Evolutionary conservation across 2,888 invertebrate genomes (phyloP), one percentile per base, ranked within the genome.

Genomic region (Drosophila gaucha): DNA sequence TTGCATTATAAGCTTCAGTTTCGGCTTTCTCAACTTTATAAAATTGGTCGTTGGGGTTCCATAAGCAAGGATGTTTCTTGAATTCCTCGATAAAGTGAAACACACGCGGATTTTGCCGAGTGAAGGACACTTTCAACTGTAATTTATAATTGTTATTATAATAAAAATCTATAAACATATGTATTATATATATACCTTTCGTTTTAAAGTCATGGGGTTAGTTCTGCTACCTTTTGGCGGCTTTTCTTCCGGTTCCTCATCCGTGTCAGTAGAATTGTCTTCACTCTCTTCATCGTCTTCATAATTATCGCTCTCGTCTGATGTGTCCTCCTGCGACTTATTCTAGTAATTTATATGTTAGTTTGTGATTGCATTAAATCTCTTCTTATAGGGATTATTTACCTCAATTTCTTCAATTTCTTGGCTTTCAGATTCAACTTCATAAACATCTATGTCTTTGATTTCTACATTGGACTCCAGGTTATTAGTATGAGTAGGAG

Each of bases 1-100:
- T 43, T 8, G 22, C 9, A 20, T 28, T 49, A 10, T 56, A 54
- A 0, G 74, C 67, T 1, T 39, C 47, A 2, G 3, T 6, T 39
- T 33, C 33, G 0, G 41, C 33, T 6, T 14, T 35, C 4, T 52
- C 28, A 10, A 38, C 28, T 6, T 52, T 36, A 3, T 46, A 74
- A 5, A 30, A 14, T 1, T 26, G 8, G 39, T 65, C 35, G 1
- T 16, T 26, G 0, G 67, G 55, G 6, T 77, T 69, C 75, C 75
- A 75, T 6, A 75, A 20, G 30, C 78, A 75, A 5, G 69, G 35
- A 22, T 74, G 57, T 0, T 62, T 69, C 14, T 51, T 69, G n/a
- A 69, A 57, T 22, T 52, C 65, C n/a, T 65, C 62, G 2, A 75
- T 75, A 0, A 75, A 63, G 10, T 51, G 41, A 0, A 66, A 4